phyloP scores from a whole-genome alignment of 2,888 invertebrate species.

The Achlya flavicornis region DNA sequence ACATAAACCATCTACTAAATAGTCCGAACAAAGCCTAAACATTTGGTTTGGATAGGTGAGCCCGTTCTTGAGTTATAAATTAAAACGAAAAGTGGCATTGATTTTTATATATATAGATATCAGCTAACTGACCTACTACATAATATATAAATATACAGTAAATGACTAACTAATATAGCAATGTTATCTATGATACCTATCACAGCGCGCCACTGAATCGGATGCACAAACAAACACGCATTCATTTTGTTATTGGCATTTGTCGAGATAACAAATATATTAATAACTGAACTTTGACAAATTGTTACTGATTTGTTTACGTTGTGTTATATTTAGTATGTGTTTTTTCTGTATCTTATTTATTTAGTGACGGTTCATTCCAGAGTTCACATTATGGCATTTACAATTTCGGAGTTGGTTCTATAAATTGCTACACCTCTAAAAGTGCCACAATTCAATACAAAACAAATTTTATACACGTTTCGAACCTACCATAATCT shows the following conservation, averaged over 20 bases:
- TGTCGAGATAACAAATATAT: neutral
- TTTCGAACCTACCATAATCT: no score
- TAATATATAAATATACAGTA: neutral
- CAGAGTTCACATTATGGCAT: no score
- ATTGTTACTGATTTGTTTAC: neutral
- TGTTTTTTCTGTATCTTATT: neutral
- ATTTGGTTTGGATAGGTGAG: no score
- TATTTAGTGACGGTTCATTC: neutral
- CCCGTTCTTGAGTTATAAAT: no score
- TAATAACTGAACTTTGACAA: neutral
- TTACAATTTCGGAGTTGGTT: no score
- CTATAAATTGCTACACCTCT: no score
- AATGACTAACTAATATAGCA: constrained; percentile 29
- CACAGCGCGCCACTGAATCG: constrained; percentile 9
- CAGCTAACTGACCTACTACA: neutral
- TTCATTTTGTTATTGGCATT: neutral
- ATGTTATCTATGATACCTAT: constrained; percentile 16
- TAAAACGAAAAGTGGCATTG: no score
- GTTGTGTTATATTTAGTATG: neutral
- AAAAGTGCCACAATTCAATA: no score
- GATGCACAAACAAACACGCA: constrained; percentile 5
- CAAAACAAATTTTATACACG: no score
- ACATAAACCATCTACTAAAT: no score
- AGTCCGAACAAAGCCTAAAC: no score
- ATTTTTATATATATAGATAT: no score